Evolutionary conservation across 2,113 vertebrate genomes (phyloP).

Genomic region (Tachuris rubrigastra): DNA sequence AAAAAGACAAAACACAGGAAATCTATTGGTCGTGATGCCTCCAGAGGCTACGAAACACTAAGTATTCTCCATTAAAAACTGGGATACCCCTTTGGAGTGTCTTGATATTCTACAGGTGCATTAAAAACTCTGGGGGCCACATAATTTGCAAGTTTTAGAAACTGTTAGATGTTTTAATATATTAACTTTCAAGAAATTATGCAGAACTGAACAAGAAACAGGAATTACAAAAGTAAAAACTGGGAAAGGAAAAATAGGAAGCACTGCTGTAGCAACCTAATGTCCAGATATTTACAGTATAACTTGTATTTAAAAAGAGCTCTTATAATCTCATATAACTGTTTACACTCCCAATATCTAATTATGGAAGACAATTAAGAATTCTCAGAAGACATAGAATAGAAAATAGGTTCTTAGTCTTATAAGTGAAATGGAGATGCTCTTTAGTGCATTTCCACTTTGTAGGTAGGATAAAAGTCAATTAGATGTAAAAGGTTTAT

Average conservation of each 20-base stretch:
- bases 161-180: background rate
- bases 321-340: background rate
- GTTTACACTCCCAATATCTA: background rate
- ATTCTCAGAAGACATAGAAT: background rate
- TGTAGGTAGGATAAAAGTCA: background rate
- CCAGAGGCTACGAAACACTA: background rate
- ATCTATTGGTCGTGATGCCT: background rate
- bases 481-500: background rate
- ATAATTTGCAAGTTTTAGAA: background rate
- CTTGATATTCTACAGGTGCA: background rate
- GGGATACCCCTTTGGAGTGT: background rate
- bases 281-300: background rate
- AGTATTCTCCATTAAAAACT: background rate
- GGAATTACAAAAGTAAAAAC: background rate
- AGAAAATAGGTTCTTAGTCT: background rate
- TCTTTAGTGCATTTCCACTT: conserved; percentile 8
- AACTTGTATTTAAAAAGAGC: background rate
- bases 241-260: background rate
- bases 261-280: background rate
- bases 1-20: background rate
- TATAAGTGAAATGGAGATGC: background rate
- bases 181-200: background rate
- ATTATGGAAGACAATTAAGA: background rate
- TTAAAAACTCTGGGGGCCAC: background rate
- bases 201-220: background rate